phyloP scores from a whole-genome alignment of 2,113 vertebrate species.

The Bungarus multicinctus region DNA sequence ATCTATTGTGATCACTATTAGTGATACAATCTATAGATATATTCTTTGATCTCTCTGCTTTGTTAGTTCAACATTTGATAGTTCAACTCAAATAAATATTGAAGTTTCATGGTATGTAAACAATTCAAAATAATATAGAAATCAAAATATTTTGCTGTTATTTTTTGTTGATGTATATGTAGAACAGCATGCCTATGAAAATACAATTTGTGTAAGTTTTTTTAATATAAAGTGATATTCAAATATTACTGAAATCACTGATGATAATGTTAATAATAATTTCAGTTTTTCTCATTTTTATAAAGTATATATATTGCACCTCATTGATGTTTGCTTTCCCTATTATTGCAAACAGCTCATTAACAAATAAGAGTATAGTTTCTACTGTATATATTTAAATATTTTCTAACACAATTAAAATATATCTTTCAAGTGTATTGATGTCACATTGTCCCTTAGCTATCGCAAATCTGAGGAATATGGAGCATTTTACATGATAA shows the following conservation, averaged over 20 bases:
- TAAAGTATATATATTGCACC: not conserved
- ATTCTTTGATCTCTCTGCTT: constrained; percentile 37
- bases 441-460: not conserved
- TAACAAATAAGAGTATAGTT: not conserved
- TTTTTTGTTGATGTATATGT: not conserved
- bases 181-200: not conserved
- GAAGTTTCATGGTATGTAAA: not conserved
- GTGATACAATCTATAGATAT: constrained; percentile 17
- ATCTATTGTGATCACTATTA: constrained; percentile 13
- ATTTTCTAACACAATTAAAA: not conserved
- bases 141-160: not conserved
- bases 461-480: not conserved
- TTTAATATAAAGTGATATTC: not conserved
- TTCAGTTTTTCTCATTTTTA: not conserved
- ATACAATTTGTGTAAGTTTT: not conserved
- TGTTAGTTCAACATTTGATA: not conserved
- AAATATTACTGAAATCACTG: not conserved
- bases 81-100: constrained; percentile 40
- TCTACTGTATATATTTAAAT: not conserved
- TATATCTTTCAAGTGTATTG: not conserved
- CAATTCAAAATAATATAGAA: not conserved
- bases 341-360: not conserved
- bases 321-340: not conserved
- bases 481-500: not conserved
- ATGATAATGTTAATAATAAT: not conserved